A percentile compares a stretch with the other conserved stretches of the same genome.
phyloP scores from a whole-genome alignment of 1,140 invertebrate genomes.

The Hydropsyche tenuis region DNA sequence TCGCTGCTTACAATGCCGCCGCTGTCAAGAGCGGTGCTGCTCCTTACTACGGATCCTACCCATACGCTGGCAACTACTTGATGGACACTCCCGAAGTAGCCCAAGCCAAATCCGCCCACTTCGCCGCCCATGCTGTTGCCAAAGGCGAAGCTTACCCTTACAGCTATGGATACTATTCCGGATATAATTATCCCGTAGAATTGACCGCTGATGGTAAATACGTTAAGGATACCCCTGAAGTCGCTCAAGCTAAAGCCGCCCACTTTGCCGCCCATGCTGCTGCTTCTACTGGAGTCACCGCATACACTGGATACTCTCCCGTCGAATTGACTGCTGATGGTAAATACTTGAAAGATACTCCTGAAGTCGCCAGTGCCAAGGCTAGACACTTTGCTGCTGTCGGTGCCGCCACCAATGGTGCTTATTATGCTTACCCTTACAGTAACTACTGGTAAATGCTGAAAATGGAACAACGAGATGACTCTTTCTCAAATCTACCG shows the following conservation, averaged over 20 bases:
- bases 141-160: slow-evolving; percentile 50
- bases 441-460: background rate
- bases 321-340: slow-evolving; percentile 7
- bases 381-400: slow-evolving; percentile 58
- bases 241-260: slow-evolving; percentile 30
- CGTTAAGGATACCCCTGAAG: slow-evolving; percentile 31
- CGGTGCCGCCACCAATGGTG: slow-evolving; percentile 51
- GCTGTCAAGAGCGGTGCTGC: background rate
- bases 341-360: slow-evolving; percentile 52
- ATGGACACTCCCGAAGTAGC: slow-evolving; percentile 54
- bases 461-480: slow-evolving; percentile 6
- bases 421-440: too few relatives aligned
- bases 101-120: slow-evolving; percentile 54
- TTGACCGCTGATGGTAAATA: slow-evolving; percentile 29
- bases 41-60: background rate
- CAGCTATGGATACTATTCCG: background rate
- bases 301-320: slow-evolving; percentile 11
- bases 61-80: background rate
- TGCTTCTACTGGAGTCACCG: background rate
- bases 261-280: slow-evolving; percentile 32
- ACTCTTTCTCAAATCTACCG: background rate
- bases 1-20: slow-evolving; percentile 47
- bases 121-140: slow-evolving; percentile 54
- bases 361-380: slow-evolving; percentile 60
- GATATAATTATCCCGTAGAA: slow-evolving; percentile 1